phyloP scores from a whole-genome alignment of 2,113 vertebrate genomes.

The Maccullochella peelii region DNA sequence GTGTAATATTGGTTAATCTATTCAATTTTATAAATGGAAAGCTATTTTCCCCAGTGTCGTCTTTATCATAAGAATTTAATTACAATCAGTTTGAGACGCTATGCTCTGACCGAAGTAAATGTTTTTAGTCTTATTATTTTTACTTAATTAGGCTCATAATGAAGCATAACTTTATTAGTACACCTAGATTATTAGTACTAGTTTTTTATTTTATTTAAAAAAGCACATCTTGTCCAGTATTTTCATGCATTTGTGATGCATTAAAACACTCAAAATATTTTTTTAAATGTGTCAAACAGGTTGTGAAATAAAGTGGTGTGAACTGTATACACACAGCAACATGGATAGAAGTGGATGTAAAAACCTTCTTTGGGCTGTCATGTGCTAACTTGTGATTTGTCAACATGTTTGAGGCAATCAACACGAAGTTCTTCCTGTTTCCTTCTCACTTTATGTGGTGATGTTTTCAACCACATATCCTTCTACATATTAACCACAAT shows the following conservation, averaged over 20 bases:
- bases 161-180: background rate
- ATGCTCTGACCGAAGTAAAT: background rate
- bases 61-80: background rate
- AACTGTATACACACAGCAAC: background rate
- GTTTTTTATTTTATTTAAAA: background rate
- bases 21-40: background rate
- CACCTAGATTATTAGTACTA: too few species aligned
- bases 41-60: background rate
- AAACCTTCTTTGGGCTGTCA: background rate
- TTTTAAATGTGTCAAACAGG: background rate
- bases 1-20: background rate
- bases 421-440: background rate
- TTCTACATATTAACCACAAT: too few species aligned
- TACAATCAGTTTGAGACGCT: background rate
- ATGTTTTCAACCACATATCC: background rate
- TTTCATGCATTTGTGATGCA: background rate
- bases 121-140: background rate
- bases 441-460: background rate
- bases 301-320: background rate
- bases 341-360: background rate
- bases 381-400: conserved; percentile 9
- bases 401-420: conserved; percentile 11
- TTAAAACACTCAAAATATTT: background rate
- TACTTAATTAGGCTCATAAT: background rate
- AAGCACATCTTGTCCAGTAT: background rate